Evolutionary conservation across 1,140 invertebrate genomes (phyloP).

Genomic region (Popillia japonica): DNA sequence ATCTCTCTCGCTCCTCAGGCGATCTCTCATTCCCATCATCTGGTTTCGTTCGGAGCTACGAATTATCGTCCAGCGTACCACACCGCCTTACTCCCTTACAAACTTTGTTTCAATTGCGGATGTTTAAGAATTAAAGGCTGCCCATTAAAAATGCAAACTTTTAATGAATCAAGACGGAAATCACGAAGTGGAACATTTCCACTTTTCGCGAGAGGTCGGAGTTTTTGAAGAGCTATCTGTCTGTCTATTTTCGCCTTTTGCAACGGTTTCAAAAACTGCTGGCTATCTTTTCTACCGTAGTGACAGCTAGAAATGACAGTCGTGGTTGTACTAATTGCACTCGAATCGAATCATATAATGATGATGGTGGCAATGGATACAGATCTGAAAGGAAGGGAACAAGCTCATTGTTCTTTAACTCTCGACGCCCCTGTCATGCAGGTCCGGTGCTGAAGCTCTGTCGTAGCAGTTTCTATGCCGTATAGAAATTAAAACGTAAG

Average conservation of each 20-base stretch:
- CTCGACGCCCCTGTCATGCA: neutral
- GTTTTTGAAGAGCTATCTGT: slow-evolving; percentile 15
- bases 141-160: slow-evolving; percentile 34
- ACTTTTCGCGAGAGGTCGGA: slow-evolving; percentile 14
- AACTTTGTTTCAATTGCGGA: slow-evolving; percentile 35
- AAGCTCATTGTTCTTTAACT: neutral
- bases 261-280: neutral
- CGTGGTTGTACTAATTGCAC: slow-evolving; percentile 30
- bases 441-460: neutral
- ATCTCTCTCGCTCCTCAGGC: neutral
- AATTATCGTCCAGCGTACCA: neutral
- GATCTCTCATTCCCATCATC: slow-evolving; percentile 21
- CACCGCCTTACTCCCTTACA: neutral
- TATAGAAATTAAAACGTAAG: too few species aligned
- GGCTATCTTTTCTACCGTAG: neutral
- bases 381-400: neutral
- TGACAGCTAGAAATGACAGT: slow-evolving; percentile 14
- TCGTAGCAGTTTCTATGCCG: too few species aligned
- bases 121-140: slow-evolving; percentile 32
- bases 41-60: neutral
- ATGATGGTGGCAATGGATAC: neutral
- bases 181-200: slow-evolving; percentile 23
- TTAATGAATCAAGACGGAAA: slow-evolving; percentile 32
- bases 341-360: slow-evolving; percentile 8
- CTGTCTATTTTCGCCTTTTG: neutral